phyloP scores from a whole-genome alignment of 1,140 invertebrate species.

The Eurosta solidaginis region DNA sequence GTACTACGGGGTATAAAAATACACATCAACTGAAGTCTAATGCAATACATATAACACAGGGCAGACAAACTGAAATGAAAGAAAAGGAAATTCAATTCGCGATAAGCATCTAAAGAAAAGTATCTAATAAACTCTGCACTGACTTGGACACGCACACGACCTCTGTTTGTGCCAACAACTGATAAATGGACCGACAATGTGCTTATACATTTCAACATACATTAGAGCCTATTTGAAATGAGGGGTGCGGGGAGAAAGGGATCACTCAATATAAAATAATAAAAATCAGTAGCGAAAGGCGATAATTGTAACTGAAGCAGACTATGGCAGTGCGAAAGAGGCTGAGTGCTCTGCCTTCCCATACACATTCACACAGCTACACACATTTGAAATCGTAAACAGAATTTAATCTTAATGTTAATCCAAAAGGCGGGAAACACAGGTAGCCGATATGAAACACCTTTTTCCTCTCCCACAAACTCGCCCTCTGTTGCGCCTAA shows the following conservation, averaged over 20 bases:
- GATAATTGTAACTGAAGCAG: constrained; percentile 1
- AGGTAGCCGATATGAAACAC: constrained; percentile 22
- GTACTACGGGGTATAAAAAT: too few species aligned
- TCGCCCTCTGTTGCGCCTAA: neutral
- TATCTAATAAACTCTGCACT: constrained; percentile 29
- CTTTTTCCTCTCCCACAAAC: neutral
- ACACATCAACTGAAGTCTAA: neutral
- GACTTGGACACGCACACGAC: constrained; percentile 36
- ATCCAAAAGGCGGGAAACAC: neutral
- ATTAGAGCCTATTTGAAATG: constrained; percentile 38
- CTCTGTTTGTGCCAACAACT: neutral
- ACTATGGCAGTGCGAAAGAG: neutral
- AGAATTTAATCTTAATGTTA: too few species aligned
- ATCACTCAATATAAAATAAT: constrained; percentile 37
- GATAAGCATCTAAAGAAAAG: constrained; percentile 29
- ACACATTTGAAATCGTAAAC: neutral
- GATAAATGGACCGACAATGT: neutral
- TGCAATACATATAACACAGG: neutral
- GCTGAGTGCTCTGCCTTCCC: neutral
- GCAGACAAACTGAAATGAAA: constrained; percentile 12
- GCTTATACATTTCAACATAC: neutral
- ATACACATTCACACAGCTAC: neutral
- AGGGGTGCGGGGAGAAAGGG: constrained; percentile 37
- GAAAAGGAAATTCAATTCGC: constrained; percentile 30
- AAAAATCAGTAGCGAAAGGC: constrained; percentile 31